Evolutionary conservation across 2,888 invertebrate genomes (phyloP).

Genomic region (Nomada hirtipes): DNA sequence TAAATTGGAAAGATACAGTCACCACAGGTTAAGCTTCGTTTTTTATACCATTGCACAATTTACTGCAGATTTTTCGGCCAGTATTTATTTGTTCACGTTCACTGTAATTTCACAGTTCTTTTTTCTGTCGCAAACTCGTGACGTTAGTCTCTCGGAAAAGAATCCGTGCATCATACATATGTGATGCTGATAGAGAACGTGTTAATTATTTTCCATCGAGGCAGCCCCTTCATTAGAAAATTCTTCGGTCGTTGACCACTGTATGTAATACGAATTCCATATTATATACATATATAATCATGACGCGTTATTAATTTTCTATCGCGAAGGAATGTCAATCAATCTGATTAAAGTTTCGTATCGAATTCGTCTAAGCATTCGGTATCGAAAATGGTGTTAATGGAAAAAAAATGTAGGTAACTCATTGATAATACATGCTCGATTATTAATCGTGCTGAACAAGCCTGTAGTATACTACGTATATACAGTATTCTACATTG

Average conservation of each 20-base stretch:
- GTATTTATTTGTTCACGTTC: too few relatives aligned
- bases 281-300: constrained; percentile 4
- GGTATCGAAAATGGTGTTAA: too few relatives aligned
- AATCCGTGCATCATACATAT: too few relatives aligned
- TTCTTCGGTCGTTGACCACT: constrained; percentile 26
- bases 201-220: neutral
- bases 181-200: too few relatives aligned
- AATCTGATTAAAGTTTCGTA: neutral
- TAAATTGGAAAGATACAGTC: too few relatives aligned
- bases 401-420: too few relatives aligned
- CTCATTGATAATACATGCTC: neutral
- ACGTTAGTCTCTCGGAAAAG: too few relatives aligned
- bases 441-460: neutral
- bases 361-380: neutral
- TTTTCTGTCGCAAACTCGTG: too few relatives aligned
- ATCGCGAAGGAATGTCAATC: neutral
- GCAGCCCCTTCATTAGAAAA: neutral
- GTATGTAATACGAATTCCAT: neutral
- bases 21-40: too few relatives aligned
- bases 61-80: too few relatives aligned
- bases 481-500: neutral
- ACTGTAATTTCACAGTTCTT: too few relatives aligned
- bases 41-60: too few relatives aligned
- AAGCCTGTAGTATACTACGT: neutral
- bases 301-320: neutral